Base-by-base conservation (phyloP, 2,888 invertebrate genomes). In the Pseudococcus jackbeardsleyi region DNA sequence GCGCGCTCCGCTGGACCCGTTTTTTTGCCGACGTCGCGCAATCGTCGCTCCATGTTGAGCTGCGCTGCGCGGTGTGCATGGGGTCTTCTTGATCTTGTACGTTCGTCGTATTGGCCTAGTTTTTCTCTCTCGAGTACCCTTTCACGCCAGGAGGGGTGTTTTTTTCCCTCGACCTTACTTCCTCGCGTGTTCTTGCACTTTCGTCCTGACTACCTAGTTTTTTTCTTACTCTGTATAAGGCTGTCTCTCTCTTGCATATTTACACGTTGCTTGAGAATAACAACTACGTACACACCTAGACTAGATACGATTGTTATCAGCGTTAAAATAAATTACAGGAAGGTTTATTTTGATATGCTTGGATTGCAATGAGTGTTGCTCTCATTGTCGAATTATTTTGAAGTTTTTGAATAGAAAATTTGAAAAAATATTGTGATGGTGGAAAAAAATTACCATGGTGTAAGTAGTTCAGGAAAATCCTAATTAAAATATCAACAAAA, bases 51-150 rank as follows among this genome's bases (percentile, higher is more conserved):
- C 54, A n/a, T n/a, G n/a, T 54, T 15, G n/a, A 12, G n/a, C 54
- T 15, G n/a, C n/a, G n/a, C 54, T n/a, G 50, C 0, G 8, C 19
- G 7, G n/a, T 59, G 59, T 59, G 59, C 64, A 22, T 64, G 64
- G 64, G 22, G 64, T 64, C 9, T 64, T 72, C 72, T 72, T 72
- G 72, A 72, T 72, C 72, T 72, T 72, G 72, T 72, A 72, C 72
- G 33, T 72, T 72, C 72, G 72, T 72, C 72, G 72, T 72, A 72
- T 33, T 72, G 72, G 72, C 72, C 72, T 72, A 72, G 72, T 72
- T 72, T 72, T 72, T 72, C 26, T 72, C 68, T 72, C 39, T 72
- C 72, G 72, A 54, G 54, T n/a, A 54, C 54, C n/a, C 54, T 54
- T 15, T 54, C 6, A n/a, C n/a, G 54, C n/a, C n/a, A 4, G 15